Base-by-base conservation (phyloP, 1,140 invertebrate genomes). In the Diachasmimorpha longicaudata region DNA sequence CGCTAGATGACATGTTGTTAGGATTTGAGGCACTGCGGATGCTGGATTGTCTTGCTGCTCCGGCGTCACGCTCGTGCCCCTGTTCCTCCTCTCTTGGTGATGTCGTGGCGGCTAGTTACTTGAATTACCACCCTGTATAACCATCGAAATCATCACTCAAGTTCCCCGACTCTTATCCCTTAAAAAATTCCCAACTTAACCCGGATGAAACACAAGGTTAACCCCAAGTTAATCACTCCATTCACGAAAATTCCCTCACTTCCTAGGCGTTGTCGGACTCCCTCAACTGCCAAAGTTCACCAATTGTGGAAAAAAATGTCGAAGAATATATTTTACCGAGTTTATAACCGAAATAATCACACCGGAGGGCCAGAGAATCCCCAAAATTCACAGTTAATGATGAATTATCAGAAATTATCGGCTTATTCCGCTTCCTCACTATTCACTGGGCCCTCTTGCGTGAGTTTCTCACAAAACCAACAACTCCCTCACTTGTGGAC, bases 1-100 rank as follows among this genome's bases (percentile, higher is more conserved):
- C 92, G 90, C 92, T 93, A 89, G 93, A 93, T 92, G 94, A 94
- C 94, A 95, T 94, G 83, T 85, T 85, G 80, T 77, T 78, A 73
- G 79, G 70, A 80, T 78, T 79, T 69, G 82, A 83, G 85, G 85
- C 83, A 85, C 82, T 77, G 78, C 76, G 77, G 79, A 77, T 71
- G 58, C 80, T 81, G 70, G 77, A 78, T 79, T 71, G 23, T 21
- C 48, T 72, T 76, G 72, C 39, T 52, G 48, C 75, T 42, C 72
- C 73, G 73, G 78, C 77, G 78, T 71, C 78, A 78, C 75, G 79
- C 78, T 80, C 72, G 77, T 79, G 77, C 78, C 75, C 79, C 75
- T 72, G 76, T 55, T 79, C 77, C 74, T 77, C 73, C 68, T 78
- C 76, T 63, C 78, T 66, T 11, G 74, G 70, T 73, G 70, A 58